A percentile compares a stretch with the other conserved stretches of the same genome.
Conservation (phyloP, 2,888 invertebrate species). For the Agonum fuliginosum region DNA sequence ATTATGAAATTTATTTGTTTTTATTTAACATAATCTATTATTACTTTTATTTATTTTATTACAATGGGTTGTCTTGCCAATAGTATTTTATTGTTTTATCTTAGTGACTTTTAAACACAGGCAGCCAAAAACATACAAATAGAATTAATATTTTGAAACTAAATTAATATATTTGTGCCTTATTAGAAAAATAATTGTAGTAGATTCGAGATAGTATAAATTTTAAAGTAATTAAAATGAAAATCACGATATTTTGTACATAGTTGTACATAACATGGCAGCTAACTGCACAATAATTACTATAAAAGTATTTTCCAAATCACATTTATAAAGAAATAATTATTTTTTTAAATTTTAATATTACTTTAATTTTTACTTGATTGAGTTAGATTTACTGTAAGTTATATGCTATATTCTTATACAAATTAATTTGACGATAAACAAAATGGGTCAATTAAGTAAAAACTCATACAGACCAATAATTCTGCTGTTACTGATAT, state of each 20-base stretch:
- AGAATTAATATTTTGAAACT: slow-evolving; percentile 8
- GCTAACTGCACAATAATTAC: slow-evolving; percentile 24
- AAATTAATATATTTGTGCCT: slow-evolving; percentile 28
- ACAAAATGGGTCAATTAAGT: neutral
- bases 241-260: slow-evolving; percentile 35
- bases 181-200: slow-evolving; percentile 4
- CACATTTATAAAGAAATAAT: neutral
- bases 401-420: neutral
- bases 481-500: neutral
- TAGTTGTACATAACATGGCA: slow-evolving; percentile 44
- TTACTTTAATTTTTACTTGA: neutral
- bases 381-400: neutral
- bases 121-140: neutral
- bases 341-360: neutral
- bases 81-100: slow-evolving; percentile 4
- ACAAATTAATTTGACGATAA: neutral
- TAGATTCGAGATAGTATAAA: slow-evolving; percentile 2
- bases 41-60: slow-evolving; percentile 24
- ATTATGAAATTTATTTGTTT: neutral
- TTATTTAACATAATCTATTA: neutral
- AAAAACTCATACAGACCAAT: slow-evolving; percentile 16
- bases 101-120: neutral
- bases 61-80: slow-evolving; percentile 18
- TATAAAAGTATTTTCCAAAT: neutral
- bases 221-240: slow-evolving; percentile 13